Percentiles rank a stretch among this genome's conserved stretches.
Evolutionary conservation across 2,888 invertebrate genomes (phyloP).

Genomic region (Amiota communis): DNA sequence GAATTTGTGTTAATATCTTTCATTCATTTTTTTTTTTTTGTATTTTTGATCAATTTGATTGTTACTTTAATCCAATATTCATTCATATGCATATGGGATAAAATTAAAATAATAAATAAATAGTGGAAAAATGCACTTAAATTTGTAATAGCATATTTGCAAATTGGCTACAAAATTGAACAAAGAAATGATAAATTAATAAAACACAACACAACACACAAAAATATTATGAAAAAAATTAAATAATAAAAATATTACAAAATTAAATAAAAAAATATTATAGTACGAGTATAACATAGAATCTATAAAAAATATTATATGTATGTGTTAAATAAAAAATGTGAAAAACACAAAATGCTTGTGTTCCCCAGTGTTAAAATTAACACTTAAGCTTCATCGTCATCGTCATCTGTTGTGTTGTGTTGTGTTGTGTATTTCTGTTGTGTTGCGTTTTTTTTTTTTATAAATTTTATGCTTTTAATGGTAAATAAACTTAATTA

Average conservation of each 20-base stretch:
- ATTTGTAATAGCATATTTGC: slow-evolving; percentile 52
- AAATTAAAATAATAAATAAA: slow-evolving; percentile 67
- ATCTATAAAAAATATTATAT: too few relatives aligned
- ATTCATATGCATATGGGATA: slow-evolving; percentile 38
- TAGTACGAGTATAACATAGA: too few relatives aligned
- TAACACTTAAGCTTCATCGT: too few relatives aligned
- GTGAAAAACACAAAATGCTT: too few relatives aligned
- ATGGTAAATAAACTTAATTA: slow-evolving; percentile 39
- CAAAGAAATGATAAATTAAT: slow-evolving; percentile 55
- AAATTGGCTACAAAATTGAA: slow-evolving; percentile 54
- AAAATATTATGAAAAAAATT: slow-evolving; percentile 44
- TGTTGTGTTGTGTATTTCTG: too few relatives aligned
- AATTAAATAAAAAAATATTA: slow-evolving; percentile 16
- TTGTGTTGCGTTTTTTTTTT: too few relatives aligned
- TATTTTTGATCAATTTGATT: slow-evolving; percentile 3
- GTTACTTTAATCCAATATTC: slow-evolving; percentile 17
- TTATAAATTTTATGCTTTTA: slow-evolving; percentile 8
- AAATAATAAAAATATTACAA: slow-evolving; percentile 48
- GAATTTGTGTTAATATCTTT: not conserved
- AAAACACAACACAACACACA: not conserved
- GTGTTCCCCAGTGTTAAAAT: too few relatives aligned
- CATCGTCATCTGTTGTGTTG: too few relatives aligned
- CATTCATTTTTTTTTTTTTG: not conserved
- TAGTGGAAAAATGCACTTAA: slow-evolving; percentile 59
- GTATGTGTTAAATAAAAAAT: too few relatives aligned